Conservation (phyloP, 1,140 invertebrate genomes). For the Bombus picipes region DNA sequence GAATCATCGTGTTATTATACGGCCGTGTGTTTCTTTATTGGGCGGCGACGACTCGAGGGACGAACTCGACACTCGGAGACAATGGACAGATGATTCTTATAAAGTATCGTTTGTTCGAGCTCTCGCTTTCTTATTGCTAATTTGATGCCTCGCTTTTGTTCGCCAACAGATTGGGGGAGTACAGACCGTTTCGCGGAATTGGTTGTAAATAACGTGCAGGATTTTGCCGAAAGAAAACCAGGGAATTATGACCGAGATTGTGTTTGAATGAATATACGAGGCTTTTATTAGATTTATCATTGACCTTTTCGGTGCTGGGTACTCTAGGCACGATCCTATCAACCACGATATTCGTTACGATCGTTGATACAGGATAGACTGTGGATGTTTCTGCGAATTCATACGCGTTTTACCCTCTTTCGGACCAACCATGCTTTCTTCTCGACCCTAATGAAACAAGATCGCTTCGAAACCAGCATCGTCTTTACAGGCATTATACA, state of each 20-base stretch:
- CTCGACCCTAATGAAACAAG: too few species aligned
- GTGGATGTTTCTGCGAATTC: too few species aligned
- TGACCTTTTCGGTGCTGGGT: too few species aligned
- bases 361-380: too few species aligned
- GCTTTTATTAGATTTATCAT: too few species aligned
- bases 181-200: background rate
- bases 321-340: too few species aligned
- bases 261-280: too few species aligned
- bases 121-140: background rate
- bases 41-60: too few species aligned
- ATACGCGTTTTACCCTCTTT: background rate
- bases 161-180: background rate
- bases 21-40: background rate
- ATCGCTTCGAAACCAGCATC: constrained; percentile 18
- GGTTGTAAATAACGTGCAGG: background rate
- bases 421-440: background rate
- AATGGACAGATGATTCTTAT: background rate
- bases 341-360: too few species aligned
- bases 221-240: too few species aligned
- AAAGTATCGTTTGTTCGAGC: background rate
- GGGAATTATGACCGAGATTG: too few species aligned
- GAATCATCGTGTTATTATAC: constrained; percentile 5
- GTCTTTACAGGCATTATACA: background rate
- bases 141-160: background rate
- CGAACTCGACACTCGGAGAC: background rate